phyloP scores from a whole-genome alignment of 2,888 invertebrate genomes.

The Lithophane semibrunnea region DNA sequence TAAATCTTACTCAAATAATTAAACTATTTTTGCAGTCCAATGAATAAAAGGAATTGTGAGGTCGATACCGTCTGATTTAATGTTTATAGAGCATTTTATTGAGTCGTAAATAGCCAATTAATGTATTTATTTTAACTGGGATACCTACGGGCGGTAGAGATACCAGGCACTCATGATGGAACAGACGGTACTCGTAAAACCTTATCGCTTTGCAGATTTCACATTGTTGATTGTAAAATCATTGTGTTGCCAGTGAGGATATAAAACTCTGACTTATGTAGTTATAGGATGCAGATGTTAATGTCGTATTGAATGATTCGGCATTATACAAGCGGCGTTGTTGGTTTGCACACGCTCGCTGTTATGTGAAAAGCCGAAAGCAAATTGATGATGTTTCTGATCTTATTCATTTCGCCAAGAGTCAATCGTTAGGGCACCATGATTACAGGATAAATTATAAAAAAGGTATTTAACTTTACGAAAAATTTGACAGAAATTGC shows the following conservation, averaged over 20 bases:
- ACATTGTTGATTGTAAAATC: not conserved
- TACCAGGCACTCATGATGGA: not conserved
- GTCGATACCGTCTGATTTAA: conserved; percentile 8
- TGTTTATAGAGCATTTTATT: conserved; percentile 27
- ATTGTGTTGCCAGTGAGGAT: not conserved
- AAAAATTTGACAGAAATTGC: not conserved
- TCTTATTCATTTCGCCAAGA: not conserved
- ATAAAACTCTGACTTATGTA: not conserved
- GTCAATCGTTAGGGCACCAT: not conserved
- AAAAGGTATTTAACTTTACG: not conserved
- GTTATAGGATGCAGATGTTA: not conserved
- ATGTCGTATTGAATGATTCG: not conserved
- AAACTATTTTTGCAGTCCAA: conserved; percentile 15
- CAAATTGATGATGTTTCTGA: not conserved
- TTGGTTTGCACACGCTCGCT: not conserved
- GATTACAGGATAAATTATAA: not conserved
- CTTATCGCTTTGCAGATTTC: not conserved
- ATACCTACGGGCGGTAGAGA: not conserved
- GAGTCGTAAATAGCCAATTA: conserved; percentile 30
- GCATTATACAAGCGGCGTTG: not conserved
- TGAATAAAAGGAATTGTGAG: conserved; percentile 17
- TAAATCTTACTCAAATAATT: not conserved
- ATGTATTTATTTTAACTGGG: conserved; percentile 4
- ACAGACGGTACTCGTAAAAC: not conserved
- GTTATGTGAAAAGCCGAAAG: not conserved